These are phyloP conservation scores for Rhyacophila brunnea DNA, from an alignment of 1,140 invertebrate genomes.

Conservation along the genomic window DNA sequence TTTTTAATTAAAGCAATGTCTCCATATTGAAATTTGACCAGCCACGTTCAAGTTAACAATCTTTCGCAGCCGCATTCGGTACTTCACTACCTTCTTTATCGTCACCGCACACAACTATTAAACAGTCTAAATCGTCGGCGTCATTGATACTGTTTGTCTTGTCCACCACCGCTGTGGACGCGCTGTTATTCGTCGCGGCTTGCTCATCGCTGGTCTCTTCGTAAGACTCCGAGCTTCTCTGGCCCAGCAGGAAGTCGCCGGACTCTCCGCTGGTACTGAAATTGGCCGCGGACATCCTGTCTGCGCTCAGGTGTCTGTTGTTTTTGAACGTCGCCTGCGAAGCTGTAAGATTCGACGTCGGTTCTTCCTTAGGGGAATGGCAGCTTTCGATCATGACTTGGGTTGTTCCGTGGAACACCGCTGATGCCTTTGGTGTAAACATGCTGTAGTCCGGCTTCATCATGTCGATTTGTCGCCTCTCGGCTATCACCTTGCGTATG, in stretches of 20 bases:
- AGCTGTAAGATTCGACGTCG: slow-evolving; percentile 12
- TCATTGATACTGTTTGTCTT: slow-evolving; percentile 35
- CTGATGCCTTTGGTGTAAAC: slow-evolving; percentile 11
- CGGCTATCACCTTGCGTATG: slow-evolving; percentile 52
- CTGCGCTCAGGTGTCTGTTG: slow-evolving; percentile 30
- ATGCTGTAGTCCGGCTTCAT: slow-evolving; percentile 40
- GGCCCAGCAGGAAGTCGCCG: slow-evolving; percentile 28
- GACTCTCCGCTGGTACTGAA: slow-evolving; percentile 34
- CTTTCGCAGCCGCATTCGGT: slow-evolving; percentile 13
- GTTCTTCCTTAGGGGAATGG: slow-evolving; percentile 27
- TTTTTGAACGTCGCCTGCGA: slow-evolving; percentile 16
- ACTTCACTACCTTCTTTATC: slow-evolving; percentile 23
- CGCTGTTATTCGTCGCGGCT: slow-evolving; percentile 31
- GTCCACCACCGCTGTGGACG: slow-evolving; percentile 32
- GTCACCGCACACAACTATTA: slow-evolving; percentile 30
- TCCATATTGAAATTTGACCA: slow-evolving; percentile 7
- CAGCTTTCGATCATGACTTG: slow-evolving; percentile 34
- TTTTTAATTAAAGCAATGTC: background rate
- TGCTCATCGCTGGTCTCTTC: slow-evolving; percentile 34
- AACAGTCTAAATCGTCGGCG: slow-evolving; percentile 32
- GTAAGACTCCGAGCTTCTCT: slow-evolving; percentile 31
- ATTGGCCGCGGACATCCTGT: slow-evolving; percentile 31
- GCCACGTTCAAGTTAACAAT: slow-evolving; percentile 24
- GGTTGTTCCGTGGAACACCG: slow-evolving; percentile 18
- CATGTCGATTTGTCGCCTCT: slow-evolving; percentile 49